Conservation (phyloP, 1,140 invertebrate species). For the Caenorhabditis latens region DNA sequence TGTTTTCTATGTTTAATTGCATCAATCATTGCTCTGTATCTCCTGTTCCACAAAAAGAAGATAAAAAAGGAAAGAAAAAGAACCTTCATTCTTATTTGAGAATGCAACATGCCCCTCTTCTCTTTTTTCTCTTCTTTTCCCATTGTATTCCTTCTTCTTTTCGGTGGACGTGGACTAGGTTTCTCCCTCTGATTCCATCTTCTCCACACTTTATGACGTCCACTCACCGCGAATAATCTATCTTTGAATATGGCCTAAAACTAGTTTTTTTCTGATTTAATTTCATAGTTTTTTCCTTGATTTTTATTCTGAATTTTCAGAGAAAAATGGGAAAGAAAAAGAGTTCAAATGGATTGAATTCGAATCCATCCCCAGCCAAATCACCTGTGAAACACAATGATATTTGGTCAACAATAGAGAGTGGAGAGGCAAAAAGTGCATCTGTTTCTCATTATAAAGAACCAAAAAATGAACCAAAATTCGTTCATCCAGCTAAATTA, state of each 20-base stretch:
- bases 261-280: neutral
- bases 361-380: neutral
- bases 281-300: neutral
- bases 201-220: neutral
- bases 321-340: constrained; percentile 19
- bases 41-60: no score
- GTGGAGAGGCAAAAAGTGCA: constrained; percentile 22
- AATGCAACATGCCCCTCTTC: no score
- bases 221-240: neutral
- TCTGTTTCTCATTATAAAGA: constrained; percentile 27
- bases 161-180: constrained; percentile 13
- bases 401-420: constrained; percentile 24
- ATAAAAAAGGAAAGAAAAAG: no score
- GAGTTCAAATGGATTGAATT: neutral
- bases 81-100: neutral
- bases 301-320: neutral
- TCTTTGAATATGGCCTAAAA: constrained; percentile 31
- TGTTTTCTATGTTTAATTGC: no score
- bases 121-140: neutral
- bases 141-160: neutral
- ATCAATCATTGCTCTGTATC: no score
- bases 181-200: neutral
- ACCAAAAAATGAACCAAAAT: constrained; percentile 21
- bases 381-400: neutral
- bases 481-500: constrained; percentile 39